phyloP scores from a whole-genome alignment of 2,113 vertebrate species.

The Anolis carolinensis region DNA sequence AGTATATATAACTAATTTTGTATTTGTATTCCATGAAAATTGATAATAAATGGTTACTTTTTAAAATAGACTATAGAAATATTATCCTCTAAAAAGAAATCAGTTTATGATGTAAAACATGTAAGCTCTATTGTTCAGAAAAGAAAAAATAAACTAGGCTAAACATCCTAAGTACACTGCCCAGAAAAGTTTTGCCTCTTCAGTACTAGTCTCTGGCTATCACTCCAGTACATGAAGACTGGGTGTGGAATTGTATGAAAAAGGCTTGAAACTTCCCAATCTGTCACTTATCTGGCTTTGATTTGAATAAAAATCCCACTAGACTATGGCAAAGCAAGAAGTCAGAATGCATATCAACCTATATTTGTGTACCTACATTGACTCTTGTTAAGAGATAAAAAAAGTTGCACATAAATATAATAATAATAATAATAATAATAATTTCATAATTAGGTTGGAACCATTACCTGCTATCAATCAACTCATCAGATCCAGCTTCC shows the following conservation, averaged over 20 bases:
- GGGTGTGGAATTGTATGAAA: background rate
- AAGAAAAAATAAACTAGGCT: background rate
- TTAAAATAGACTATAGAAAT: background rate
- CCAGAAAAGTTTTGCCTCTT: background rate
- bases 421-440: too few relatives aligned
- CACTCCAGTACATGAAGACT: background rate
- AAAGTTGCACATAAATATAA: too few relatives aligned
- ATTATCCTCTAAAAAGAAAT: background rate
- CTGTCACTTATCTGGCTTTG: background rate
- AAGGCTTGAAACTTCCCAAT: background rate
- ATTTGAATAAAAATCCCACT: background rate
- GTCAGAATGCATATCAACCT: background rate
- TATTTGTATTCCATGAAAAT: background rate
- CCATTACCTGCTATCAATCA: constrained; percentile 44
- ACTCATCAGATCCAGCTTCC: constrained; percentile 52
- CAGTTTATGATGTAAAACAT: background rate
- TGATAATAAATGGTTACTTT: background rate
- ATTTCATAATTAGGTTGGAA: background rate
- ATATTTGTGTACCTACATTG: too few relatives aligned
- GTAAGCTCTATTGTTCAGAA: background rate
- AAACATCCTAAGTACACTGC: background rate
- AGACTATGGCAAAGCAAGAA: background rate
- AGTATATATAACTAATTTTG: background rate
- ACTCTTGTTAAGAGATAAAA: too few relatives aligned
- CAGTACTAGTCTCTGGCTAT: background rate